A percentile compares a stretch with the other conserved stretches of the same genome.
Conservation (phyloP, 2,888 invertebrate genomes). For the Epirrhoe tristata region DNA sequence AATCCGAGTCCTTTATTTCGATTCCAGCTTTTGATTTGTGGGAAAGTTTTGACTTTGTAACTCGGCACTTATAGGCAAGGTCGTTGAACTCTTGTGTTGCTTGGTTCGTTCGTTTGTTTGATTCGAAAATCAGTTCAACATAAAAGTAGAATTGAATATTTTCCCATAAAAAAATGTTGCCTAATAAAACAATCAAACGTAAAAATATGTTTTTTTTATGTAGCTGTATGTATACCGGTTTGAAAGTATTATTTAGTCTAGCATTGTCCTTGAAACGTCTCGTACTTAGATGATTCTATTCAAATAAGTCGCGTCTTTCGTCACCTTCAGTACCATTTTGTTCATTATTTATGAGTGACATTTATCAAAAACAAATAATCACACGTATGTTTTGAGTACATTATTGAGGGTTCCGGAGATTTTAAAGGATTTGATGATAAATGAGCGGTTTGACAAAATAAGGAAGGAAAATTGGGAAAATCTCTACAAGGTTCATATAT, state of each 20-base stretch:
- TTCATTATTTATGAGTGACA: constrained; percentile 43
- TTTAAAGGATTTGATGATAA: not conserved
- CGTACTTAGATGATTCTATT: constrained; percentile 37
- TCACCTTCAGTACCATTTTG: constrained; percentile 40
- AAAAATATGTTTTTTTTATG: no score
- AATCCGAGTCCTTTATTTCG: constrained; percentile 26
- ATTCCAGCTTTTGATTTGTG: constrained; percentile 23
- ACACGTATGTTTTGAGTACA: not conserved
- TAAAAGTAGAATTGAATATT: not conserved
- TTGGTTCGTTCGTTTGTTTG: not conserved
- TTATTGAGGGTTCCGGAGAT: not conserved
- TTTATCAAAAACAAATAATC: constrained; percentile 43
- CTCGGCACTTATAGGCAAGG: constrained; percentile 2
- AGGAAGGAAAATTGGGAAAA: no score
- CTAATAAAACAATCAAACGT: not conserved
- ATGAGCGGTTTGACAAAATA: not conserved
- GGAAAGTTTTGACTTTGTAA: constrained; percentile 15
- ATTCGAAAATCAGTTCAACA: not conserved
- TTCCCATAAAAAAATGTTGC: no score
- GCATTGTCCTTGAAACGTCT: constrained; percentile 15
- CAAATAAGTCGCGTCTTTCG: constrained; percentile 39
- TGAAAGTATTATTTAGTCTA: not conserved
- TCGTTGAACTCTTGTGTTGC: not conserved
- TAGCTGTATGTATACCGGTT: not conserved
- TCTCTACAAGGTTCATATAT: no score